Evolutionary conservation across 1,140 invertebrate genomes (phyloP), one percentile per base, ranked within the genome.

Genomic region (Adoxophyes honmai): DNA sequence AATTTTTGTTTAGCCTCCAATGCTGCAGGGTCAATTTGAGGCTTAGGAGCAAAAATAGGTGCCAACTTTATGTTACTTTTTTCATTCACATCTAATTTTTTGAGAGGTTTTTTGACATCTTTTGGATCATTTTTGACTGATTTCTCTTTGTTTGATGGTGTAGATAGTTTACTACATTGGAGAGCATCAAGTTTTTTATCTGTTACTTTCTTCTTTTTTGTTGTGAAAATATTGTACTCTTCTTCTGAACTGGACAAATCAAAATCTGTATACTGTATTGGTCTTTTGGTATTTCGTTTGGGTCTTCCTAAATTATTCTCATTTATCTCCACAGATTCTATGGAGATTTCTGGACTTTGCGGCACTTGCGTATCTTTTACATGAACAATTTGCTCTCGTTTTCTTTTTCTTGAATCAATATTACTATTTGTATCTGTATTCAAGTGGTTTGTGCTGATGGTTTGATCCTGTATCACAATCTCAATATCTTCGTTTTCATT

Each of bases 1-100:
- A 93, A 93, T 34, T 90, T 90, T 60, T 90, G 88, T 66, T 90
- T 91, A n/a, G 92, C 92, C 67, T 90, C 89, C 35, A 91, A 54
- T 13, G 80, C 73, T 37, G 66, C 78, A 14, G 81, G 81, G 89
- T 91, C 90, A 2, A 89, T 64, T 66, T 89, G 86, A 33, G 88
- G 84, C 81, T 92, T 93, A 8, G 89, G 68, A 11, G 87, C 58
- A 78, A 93, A 93, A n/a, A 93, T 82, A n/a, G 92, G 92, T 6
- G 92, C 92, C 36, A 93, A 70, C 72, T 90, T 91, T 14, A 80
- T 36, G 15, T 52, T 60, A 21, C 57, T 54, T 8, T 54, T 52
- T n/a, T 62, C 15, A 37, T 48, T 48, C 3, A 11, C 16, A 48
- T 48, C 10, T 11, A 6, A 21, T 36, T 14, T n/a, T 70, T 86